These are phyloP conservation scores for Calcarius lapponicus DNA, from an alignment of 2,797 vertebrate species.

Conservation along the genomic window DNA sequence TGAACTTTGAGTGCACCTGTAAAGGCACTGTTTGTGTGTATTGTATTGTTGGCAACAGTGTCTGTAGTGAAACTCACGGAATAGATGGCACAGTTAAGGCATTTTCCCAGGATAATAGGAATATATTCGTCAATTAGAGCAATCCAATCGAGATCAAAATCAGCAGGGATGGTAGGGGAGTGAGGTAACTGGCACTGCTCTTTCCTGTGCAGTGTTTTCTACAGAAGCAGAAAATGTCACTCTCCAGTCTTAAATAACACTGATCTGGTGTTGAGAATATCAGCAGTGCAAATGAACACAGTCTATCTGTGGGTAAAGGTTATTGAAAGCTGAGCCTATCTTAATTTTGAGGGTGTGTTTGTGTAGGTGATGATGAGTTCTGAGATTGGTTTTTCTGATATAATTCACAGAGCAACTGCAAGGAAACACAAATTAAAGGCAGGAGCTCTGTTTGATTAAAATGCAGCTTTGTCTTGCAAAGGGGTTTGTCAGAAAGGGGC, in stretches of 20 bases:
- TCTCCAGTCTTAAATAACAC: neutral
- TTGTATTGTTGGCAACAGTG: slow-evolving; percentile 33
- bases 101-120: neutral
- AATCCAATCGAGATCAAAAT: slow-evolving; percentile 7
- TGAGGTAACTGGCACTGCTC: slow-evolving; percentile 3
- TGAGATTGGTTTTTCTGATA: slow-evolving; percentile 31
- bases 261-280: neutral
- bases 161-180: neutral
- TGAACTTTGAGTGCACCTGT: slow-evolving; percentile 67
- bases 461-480: neutral
- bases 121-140: slow-evolving; percentile 15
- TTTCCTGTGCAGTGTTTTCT: neutral
- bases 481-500: neutral
- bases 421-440: neutral
- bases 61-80: neutral
- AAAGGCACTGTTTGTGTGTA: slow-evolving; percentile 37
- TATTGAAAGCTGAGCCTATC: slow-evolving; percentile 22
- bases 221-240: slow-evolving; percentile 23
- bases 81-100: neutral
- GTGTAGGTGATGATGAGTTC: slow-evolving; percentile 23
- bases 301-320: neutral
- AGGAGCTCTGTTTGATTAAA: neutral
- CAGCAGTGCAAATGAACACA: neutral
- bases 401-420: neutral
- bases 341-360: slow-evolving; percentile 2